phyloP scores from a whole-genome alignment of 2,113 vertebrate genomes.

The Rhinopomastus cyanomelas region DNA sequence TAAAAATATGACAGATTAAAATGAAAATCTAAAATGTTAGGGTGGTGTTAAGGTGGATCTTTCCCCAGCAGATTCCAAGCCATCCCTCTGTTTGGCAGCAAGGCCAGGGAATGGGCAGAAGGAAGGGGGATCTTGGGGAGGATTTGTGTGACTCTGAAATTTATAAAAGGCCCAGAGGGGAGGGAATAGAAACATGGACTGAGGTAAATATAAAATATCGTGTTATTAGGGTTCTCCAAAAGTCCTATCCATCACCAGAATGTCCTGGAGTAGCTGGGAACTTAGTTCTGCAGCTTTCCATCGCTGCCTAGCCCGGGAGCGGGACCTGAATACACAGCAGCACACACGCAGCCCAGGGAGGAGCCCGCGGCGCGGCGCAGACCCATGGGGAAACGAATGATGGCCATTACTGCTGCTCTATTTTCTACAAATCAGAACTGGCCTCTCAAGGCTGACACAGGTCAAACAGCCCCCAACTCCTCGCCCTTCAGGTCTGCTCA shows the following conservation, averaged over 20 bases:
- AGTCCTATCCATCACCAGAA: conserved; percentile 36
- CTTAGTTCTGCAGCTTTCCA: background rate
- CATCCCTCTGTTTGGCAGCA: background rate
- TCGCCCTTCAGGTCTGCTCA: background rate
- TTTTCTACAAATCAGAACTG: background rate
- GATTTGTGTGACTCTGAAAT: conserved; percentile 26
- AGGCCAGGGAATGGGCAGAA: background rate
- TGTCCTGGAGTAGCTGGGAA: conserved; percentile 6
- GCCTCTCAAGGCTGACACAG: background rate
- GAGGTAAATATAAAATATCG: conserved; percentile 52
- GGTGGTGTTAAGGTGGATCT: background rate
- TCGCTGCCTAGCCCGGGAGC: background rate
- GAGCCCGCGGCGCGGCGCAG: background rate
- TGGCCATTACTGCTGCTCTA: background rate
- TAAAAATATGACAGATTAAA: background rate
- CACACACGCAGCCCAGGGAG: background rate
- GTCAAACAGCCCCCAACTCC: background rate
- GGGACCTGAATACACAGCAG: background rate
- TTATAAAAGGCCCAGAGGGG: conserved; percentile 48
- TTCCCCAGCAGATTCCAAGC: background rate
- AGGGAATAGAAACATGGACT: background rate
- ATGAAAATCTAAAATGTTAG: background rate
- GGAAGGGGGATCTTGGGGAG: background rate
- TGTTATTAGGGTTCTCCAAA: conserved; percentile 22
- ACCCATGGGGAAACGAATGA: too few species aligned